Evolutionary conservation across 92 coral and sea anemone genomes (phyloP).

Genomic region (Anthopleura xanthogrammica): DNA sequence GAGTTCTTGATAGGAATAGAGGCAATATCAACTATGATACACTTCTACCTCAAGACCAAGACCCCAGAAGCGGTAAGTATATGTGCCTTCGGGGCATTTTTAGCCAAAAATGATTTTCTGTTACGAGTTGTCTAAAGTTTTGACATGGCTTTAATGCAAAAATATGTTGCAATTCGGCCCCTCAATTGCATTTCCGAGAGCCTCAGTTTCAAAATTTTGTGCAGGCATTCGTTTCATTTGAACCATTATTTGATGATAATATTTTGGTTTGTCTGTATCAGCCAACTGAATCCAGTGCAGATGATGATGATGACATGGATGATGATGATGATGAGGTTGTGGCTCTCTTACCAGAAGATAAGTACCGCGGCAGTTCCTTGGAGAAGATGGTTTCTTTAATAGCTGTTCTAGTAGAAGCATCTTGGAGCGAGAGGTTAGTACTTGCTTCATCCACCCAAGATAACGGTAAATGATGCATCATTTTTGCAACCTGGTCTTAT

Average conservation of each 20-base stretch:
- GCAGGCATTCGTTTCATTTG: slow-evolving; percentile 1
- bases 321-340: slow-evolving; percentile 99
- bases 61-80: slow-evolving; percentile 76
- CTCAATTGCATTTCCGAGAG: too few species aligned
- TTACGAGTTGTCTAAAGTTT: too few species aligned
- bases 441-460: too few species aligned
- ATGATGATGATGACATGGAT: slow-evolving; percentile 89
- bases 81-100: too few species aligned
- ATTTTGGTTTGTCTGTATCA: not conserved
- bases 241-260: too few species aligned
- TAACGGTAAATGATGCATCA: too few species aligned
- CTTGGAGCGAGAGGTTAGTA: slow-evolving; percentile 79
- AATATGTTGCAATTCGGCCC: too few species aligned
- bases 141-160: not conserved
- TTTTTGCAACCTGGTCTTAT: too few species aligned
- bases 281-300: slow-evolving; percentile 59
- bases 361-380: slow-evolving; percentile 82
- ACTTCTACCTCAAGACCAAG: slow-evolving; percentile 86
- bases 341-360: slow-evolving; percentile 94
- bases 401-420: slow-evolving; percentile 87
- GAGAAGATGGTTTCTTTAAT: slow-evolving; percentile 97
- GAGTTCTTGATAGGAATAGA: slow-evolving; percentile 86
- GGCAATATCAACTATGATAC: slow-evolving; percentile 87
- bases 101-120: too few species aligned
- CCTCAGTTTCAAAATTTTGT: not conserved